These are phyloP conservation scores for Zaprionus taronus DNA, from an alignment of 1,140 invertebrate genomes.

Conservation along the genomic window DNA sequence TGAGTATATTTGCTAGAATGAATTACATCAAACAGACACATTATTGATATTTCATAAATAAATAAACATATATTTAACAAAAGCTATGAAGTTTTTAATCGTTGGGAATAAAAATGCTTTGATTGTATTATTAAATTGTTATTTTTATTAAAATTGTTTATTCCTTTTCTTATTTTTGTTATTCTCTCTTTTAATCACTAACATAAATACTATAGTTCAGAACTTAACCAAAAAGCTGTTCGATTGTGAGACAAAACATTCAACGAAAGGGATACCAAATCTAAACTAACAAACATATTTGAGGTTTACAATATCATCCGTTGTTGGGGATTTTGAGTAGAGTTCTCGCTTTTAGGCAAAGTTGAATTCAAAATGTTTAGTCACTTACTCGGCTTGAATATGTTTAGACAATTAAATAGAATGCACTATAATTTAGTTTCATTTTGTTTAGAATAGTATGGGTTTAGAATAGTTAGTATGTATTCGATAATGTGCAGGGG, in stretches of 20 bases:
- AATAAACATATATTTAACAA: conserved; percentile 63
- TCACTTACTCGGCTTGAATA: conserved; percentile 34
- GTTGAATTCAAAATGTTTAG: conserved; percentile 37
- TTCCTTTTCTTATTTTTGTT: conserved; percentile 29
- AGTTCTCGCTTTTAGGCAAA: conserved; percentile 20
- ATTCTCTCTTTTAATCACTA: conserved; percentile 19
- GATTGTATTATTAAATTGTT: conserved; percentile 63
- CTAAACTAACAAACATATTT: conserved; percentile 30
- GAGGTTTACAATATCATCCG: neutral
- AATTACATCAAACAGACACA: conserved; percentile 41
- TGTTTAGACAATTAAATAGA: conserved; percentile 48
- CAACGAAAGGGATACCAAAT: conserved; percentile 28
- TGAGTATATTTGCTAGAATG: conserved; percentile 56
- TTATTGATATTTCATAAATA: conserved; percentile 61
- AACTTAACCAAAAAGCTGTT: conserved; percentile 26
- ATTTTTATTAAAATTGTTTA: conserved; percentile 74
- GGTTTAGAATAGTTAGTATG: conserved; percentile 8
- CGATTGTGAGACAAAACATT: conserved; percentile 20
- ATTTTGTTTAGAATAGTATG: conserved; percentile 33
- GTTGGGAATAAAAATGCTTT: neutral
- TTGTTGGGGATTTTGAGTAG: neutral
- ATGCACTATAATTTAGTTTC: neutral
- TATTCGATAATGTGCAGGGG: conserved; percentile 45
- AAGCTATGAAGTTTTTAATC: neutral
- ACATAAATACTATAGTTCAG: conserved; percentile 9